Evolutionary conservation across 1,140 invertebrate species (phyloP).

Genomic region (Nasonia longicornis): DNA sequence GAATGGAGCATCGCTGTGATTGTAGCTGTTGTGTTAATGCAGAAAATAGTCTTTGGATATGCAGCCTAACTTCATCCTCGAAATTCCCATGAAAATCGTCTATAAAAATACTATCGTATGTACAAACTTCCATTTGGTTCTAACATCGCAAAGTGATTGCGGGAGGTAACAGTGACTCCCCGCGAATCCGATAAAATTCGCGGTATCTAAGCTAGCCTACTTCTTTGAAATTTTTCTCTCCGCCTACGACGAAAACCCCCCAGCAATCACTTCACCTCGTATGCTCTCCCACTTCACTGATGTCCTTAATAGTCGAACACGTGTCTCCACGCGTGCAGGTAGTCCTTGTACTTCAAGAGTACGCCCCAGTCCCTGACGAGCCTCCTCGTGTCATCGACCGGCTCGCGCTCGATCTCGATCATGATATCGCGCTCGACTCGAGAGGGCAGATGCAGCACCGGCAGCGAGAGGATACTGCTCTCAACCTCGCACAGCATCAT

Average conservation of each 20-base stretch:
- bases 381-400: constrained; percentile 62
- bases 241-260: too few species aligned
- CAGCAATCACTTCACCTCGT: background rate
- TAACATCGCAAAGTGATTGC: background rate
- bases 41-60: too few species aligned
- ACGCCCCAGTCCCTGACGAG: constrained; percentile 67
- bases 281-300: too few species aligned
- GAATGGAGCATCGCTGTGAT: too few species aligned
- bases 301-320: constrained; percentile 58
- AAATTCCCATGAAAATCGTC: background rate
- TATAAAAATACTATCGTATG: background rate
- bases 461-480: constrained; percentile 56
- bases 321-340: constrained; percentile 64
- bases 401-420: constrained; percentile 59
- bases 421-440: constrained; percentile 63
- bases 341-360: constrained; percentile 66
- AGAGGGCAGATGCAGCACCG: constrained; percentile 54
- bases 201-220: too few species aligned
- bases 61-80: too few species aligned
- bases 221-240: too few species aligned
- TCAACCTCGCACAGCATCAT: constrained; percentile 67
- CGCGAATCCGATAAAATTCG: too few species aligned
- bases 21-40: too few species aligned
- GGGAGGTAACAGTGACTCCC: background rate
- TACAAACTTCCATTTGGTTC: background rate